phyloP scores from a whole-genome alignment of 2,113 vertebrate genomes.

The Polypterus senegalus region DNA sequence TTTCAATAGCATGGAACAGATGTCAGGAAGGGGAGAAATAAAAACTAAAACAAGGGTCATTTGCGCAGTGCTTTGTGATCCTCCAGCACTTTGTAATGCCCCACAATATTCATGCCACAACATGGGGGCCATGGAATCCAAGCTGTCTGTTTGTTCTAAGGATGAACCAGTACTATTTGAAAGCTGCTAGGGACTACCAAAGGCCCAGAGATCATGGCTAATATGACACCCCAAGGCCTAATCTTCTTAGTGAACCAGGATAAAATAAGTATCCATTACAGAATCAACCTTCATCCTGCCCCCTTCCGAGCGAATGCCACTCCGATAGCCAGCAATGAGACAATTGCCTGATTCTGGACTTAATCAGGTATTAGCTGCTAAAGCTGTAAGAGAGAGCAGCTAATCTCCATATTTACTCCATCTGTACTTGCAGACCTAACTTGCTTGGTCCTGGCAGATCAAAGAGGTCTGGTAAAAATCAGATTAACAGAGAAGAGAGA shows the following conservation, averaged over 20 bases:
- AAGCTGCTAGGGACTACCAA: conserved; percentile 69
- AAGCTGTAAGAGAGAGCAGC: conserved; percentile 75
- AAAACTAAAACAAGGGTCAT: conserved; percentile 45
- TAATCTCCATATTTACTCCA: conserved; percentile 96
- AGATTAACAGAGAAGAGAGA: conserved; percentile 71
- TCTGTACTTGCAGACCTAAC: conserved; percentile 76
- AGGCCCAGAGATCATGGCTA: conserved; percentile 85
- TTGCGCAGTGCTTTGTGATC: conserved; percentile 61
- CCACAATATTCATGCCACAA: conserved; percentile 64
- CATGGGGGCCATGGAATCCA: conserved; percentile 53
- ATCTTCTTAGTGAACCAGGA: conserved; percentile 95
- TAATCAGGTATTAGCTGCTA: conserved; percentile 96
- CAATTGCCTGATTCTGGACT: conserved; percentile 80
- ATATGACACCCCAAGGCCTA: conserved; percentile 94
- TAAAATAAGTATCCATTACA: conserved; percentile 98
- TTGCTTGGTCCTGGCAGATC: conserved; percentile 70
- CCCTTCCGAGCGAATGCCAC: conserved; percentile 63
- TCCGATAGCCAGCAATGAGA: conserved; percentile 76
- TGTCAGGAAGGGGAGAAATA: conserved; percentile 16
- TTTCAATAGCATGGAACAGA: conserved; percentile 28
- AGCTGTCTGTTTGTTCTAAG: conserved; percentile 65
- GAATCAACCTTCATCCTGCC: conserved; percentile 86
- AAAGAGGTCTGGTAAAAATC: conserved; percentile 84
- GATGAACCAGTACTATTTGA: conserved; percentile 65
- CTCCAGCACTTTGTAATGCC: conserved; percentile 56